Conservation (phyloP, 2,113 vertebrate species). For the Trachemys scripta region DNA sequence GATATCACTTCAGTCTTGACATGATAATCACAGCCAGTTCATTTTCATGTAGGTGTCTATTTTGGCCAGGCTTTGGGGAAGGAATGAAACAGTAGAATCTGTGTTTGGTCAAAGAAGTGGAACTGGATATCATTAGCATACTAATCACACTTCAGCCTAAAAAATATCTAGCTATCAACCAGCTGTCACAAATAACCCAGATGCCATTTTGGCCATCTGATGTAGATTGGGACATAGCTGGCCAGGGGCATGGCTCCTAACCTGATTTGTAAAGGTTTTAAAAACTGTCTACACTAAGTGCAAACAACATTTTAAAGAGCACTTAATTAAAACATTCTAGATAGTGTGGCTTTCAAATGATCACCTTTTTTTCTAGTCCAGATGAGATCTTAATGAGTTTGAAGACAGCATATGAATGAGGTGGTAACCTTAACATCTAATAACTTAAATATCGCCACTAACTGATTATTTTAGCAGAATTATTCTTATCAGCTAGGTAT, state of each 20-base stretch:
- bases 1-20: not conserved
- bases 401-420: rapidly evolving
- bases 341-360: not conserved
- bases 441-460: not conserved
- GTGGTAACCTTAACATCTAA: not conserved
- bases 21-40: not conserved
- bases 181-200: not conserved
- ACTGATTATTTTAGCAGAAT: not conserved
- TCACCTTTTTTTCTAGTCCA: not conserved
- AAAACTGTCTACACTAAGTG: not conserved
- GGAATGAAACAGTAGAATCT: not conserved
- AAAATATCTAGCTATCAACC: not conserved
- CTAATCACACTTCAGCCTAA: not conserved
- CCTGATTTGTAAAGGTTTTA: not conserved
- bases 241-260: rapidly evolving
- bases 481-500: not conserved
- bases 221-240: not conserved
- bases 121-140: not conserved
- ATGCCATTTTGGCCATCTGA: not conserved
- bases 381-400: not conserved
- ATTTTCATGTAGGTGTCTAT: not conserved
- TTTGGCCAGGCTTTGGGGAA: not conserved
- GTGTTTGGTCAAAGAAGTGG: not conserved
- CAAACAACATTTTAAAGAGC: rapidly evolving
- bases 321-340: not conserved